A percentile compares a stretch with the other conserved stretches of the same genome.
Conservation (phyloP, 2,888 invertebrate genomes). For the Iselma pallidipennis region DNA sequence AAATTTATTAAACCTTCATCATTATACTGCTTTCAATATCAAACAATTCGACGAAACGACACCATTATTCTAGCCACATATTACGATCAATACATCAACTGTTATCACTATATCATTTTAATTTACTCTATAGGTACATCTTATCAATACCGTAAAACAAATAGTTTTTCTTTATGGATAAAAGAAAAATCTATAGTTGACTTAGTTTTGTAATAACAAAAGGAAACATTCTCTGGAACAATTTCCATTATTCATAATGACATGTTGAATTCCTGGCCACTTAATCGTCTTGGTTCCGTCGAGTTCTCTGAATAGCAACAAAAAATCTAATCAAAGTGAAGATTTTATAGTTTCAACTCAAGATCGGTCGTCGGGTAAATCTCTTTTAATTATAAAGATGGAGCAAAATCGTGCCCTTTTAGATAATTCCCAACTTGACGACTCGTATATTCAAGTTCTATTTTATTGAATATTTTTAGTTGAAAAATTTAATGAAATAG, state of each 20-base stretch:
- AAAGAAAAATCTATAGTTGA: too few relatives aligned
- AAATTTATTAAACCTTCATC: slow-evolving; percentile 20
- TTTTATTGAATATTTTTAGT: background rate
- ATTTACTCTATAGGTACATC: background rate
- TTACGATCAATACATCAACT: background rate
- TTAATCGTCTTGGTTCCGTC: too few relatives aligned
- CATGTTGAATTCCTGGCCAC: too few relatives aligned
- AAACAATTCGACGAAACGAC: background rate
- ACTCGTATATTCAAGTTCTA: too few relatives aligned
- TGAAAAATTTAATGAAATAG: too few relatives aligned
- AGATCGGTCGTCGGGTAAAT: background rate
- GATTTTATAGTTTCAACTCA: background rate
- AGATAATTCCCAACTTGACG: background rate
- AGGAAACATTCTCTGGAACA: too few relatives aligned
- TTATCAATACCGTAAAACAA: too few relatives aligned
- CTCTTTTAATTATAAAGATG: background rate
- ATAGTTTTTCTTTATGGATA: too few relatives aligned
- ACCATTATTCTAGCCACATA: background rate
- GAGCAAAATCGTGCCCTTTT: background rate
- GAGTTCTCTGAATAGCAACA: too few relatives aligned
- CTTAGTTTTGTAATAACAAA: too few relatives aligned
- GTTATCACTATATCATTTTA: background rate
- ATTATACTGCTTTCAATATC: slow-evolving; percentile 5
- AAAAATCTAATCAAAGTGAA: background rate
- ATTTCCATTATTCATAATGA: too few relatives aligned